A percentile compares a stretch with the other conserved stretches of the same genome.
These are phyloP conservation scores for Lagocephalus sceleratus DNA, from an alignment of 2,797 vertebrate genomes.

Conservation along the genomic window DNA sequence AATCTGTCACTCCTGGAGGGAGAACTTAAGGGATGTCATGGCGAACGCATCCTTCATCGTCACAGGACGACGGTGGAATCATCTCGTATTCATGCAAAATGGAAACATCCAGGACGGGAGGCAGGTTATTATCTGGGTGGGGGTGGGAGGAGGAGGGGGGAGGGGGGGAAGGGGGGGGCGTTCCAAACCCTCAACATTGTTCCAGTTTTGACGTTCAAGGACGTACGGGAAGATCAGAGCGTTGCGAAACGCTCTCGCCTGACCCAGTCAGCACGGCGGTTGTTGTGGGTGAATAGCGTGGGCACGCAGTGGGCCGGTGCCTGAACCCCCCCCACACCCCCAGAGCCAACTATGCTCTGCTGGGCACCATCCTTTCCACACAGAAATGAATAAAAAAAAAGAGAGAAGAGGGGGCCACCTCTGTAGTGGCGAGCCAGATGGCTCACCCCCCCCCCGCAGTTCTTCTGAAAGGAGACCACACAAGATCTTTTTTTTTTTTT, in stretches of 20 bases:
- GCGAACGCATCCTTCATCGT: slow-evolving; percentile 9
- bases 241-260: slow-evolving; percentile 36
- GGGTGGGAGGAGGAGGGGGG: no score
- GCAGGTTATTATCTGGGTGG: no score
- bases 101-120: not conserved
- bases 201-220: slow-evolving; percentile 30
- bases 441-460: slow-evolving; percentile 40
- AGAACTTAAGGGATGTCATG: slow-evolving; percentile 46
- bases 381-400: slow-evolving; percentile 31
- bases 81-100: slow-evolving; percentile 1
- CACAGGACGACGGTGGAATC: not conserved
- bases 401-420: slow-evolving; percentile 10
- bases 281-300: slow-evolving; percentile 66
- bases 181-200: no score
- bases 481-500: slow-evolving; percentile 9
- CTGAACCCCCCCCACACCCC: slow-evolving; percentile 42
- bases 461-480: slow-evolving; percentile 29
- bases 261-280: slow-evolving; percentile 44
- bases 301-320: slow-evolving; percentile 52
- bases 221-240: slow-evolving; percentile 41
- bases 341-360: slow-evolving; percentile 47
- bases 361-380: slow-evolving; percentile 37
- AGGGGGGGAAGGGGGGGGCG: no score
- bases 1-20: slow-evolving; percentile 34
- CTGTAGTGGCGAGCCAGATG: slow-evolving; percentile 58